Evolutionary conservation across 2,888 invertebrate species (phyloP), one percentile per base, ranked within the genome.

Genomic region (Chrysolina oricalcia): DNA sequence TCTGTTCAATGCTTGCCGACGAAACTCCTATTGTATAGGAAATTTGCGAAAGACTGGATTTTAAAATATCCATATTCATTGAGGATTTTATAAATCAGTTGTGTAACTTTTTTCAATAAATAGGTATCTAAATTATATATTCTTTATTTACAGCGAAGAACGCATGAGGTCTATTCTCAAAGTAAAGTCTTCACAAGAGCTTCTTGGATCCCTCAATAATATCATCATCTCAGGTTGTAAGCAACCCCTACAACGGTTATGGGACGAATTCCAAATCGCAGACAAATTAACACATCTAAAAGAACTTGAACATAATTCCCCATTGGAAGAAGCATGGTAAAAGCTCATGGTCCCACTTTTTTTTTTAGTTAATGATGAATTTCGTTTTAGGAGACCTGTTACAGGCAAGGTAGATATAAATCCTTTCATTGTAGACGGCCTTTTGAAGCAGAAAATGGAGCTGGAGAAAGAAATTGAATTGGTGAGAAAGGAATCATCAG

Each of bases 361-460:
- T 53, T 19, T 23, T 35, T 21, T 10, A 27, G 8, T 5, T 27
- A 27, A 6, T 46, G 9, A 64, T 59, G 13, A 46, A 48, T 19
- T 46, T 65, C 2, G 17, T 65, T 70, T 63, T 27, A 78, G 78
- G 78, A 71, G 78, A 46, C 78, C 78, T 11, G 62, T 19, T 1
- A 74, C 76, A 13, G 78, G 78, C 21, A 65, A 76, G 43, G 76
- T 70, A 48, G 72, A 75, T 62, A 15, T 74, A 13, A 75, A 70
- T 19, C 70, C 76, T 21, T 19, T 78, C 40, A 59, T 71, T 48
- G 74, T 67, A 5, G 46, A 56, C 4, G 48, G 50, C 13, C 65
- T 78, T 15, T 17, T 64, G 15, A 64, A 74, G 21, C 70, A 50
- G 53, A 78, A 74, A 56, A 62, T 56, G 19, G 59, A 62, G 48